Evolutionary conservation across 2,113 vertebrate species (phyloP).

Genomic region (Isurus oxyrinchus): DNA sequence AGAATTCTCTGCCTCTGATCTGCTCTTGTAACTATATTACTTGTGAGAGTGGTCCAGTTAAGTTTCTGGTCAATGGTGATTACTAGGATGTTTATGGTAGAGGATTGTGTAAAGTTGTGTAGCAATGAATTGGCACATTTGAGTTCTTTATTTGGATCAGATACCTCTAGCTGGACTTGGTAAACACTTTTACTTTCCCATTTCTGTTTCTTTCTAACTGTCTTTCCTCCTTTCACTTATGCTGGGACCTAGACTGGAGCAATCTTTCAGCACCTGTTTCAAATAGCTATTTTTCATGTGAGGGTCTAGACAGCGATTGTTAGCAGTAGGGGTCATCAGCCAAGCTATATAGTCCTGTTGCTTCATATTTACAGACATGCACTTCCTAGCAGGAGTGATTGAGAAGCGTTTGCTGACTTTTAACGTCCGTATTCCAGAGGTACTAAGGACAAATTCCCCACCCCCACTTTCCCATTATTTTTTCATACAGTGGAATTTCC

Average conservation of each 20-base stretch:
- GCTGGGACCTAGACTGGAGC: background rate
- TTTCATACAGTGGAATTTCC: background rate
- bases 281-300: background rate
- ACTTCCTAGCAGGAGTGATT: background rate
- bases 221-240: background rate
- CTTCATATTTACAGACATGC: background rate
- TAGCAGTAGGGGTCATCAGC: background rate
- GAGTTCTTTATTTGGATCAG: background rate
- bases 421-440: background rate
- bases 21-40: background rate
- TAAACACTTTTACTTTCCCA: background rate
- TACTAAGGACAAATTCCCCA: background rate
- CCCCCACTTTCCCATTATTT: background rate
- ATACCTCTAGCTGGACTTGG: background rate
- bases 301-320: background rate
- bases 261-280: background rate
- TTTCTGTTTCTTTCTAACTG: background rate
- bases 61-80: background rate
- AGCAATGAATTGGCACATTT: background rate
- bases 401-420: background rate
- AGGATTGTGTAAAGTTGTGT: background rate
- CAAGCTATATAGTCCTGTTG: background rate
- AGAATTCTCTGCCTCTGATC: background rate
- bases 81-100: background rate
- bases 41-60: background rate